Percentiles rank a stretch among this genome's conserved stretches.
phyloP scores from a whole-genome alignment of 2,888 invertebrate genomes.

The Phragmatobia fuliginosa region DNA sequence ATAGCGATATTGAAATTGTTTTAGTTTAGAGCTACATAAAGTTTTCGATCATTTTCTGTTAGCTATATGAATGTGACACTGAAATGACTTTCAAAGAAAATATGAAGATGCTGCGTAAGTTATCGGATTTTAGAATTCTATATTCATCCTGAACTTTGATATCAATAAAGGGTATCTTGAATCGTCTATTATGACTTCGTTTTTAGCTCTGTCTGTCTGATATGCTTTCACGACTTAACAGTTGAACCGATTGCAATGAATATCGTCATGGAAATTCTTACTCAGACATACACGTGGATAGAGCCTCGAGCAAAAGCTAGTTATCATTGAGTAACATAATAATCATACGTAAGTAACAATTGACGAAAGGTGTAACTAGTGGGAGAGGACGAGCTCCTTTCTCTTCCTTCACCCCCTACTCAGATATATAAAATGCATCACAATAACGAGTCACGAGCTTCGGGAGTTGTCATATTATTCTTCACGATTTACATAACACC shows the following conservation, averaged over 20 bases:
- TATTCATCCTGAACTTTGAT: background rate
- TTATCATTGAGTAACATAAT: background rate
- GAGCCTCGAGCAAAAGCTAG: too few species aligned
- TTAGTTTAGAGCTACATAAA: constrained; percentile 1
- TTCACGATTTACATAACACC: constrained; percentile 71
- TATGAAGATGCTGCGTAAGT: background rate
- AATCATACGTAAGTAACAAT: background rate
- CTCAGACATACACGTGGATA: too few species aligned
- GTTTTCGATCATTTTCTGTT: background rate
- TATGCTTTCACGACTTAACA: too few species aligned
- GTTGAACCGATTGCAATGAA: too few species aligned
- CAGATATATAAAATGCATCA: constrained; percentile 35
- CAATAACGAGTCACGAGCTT: constrained; percentile 44
- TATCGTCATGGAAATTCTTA: too few species aligned
- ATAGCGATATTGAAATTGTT: constrained; percentile 22
- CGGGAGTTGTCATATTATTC: constrained; percentile 63
- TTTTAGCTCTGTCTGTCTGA: too few species aligned
- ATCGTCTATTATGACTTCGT: too few species aligned
- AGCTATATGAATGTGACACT: background rate
- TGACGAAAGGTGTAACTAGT: background rate
- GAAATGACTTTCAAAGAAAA: background rate
- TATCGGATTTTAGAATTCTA: background rate
- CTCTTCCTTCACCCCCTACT: constrained; percentile 15
- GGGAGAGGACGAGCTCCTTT: constrained; percentile 7
- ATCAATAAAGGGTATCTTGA: background rate